Percentiles rank a stretch among this genome's conserved stretches.
Conservation (phyloP, 2,797 vertebrate genomes). For the Channallabes apus region DNA sequence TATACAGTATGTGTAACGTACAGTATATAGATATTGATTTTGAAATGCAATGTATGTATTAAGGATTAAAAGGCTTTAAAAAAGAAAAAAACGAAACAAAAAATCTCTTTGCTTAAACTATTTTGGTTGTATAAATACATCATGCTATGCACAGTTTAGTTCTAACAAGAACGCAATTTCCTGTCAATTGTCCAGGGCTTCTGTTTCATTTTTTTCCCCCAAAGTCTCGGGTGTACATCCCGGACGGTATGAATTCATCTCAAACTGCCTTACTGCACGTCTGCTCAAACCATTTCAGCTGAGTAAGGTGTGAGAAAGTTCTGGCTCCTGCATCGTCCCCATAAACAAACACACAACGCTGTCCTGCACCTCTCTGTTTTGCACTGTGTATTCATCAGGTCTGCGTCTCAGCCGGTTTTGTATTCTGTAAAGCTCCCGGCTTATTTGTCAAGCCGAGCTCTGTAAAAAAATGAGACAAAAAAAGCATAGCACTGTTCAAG, state of each 20-base stretch:
- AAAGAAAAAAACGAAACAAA: no score
- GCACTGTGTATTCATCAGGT: conserved; percentile 11
- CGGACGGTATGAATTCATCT: conserved; percentile 14
- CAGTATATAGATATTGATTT: conserved; percentile 32
- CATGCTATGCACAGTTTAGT: conserved; percentile 57
- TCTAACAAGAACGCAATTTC: conserved; percentile 41
- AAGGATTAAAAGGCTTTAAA: conserved; percentile 13
- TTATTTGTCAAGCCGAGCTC: conserved; percentile 78
- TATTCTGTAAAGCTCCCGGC: conserved; percentile 67
- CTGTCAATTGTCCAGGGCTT: conserved; percentile 26
- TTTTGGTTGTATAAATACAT: conserved; percentile 44
- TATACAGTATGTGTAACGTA: conserved; percentile 45
- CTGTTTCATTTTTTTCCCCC: conserved; percentile 17
- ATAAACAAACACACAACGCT: conserved; percentile 11
- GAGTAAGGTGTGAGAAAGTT: conserved; percentile 16
- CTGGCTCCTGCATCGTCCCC: conserved; percentile 18
- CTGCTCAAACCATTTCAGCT: not conserved
- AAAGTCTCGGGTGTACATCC: conserved; percentile 19
- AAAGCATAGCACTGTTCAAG: conserved; percentile 77
- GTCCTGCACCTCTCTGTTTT: conserved; percentile 11
- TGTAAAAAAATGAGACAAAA: conserved; percentile 55
- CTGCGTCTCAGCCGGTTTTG: conserved; percentile 36
- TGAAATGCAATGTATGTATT: conserved; percentile 51
- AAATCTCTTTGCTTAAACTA: conserved; percentile 32
- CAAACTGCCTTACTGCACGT: conserved; percentile 34